Base-by-base conservation (phyloP, 2,113 vertebrate species). In the Pithys albifrons region DNA sequence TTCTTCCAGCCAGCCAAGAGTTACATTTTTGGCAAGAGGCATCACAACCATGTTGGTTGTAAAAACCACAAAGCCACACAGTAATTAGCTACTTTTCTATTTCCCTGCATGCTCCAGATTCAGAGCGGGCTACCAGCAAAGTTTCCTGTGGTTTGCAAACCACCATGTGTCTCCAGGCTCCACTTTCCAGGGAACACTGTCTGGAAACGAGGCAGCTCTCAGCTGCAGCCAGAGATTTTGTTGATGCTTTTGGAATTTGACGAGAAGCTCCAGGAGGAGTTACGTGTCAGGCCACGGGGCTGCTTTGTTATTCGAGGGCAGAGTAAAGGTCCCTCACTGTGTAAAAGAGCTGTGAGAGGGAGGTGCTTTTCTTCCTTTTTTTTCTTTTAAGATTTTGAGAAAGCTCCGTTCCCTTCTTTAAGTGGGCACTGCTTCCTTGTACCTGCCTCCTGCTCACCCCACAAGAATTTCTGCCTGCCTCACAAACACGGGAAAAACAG, bases 21-120 rank as follows among this genome's bases (percentile, higher is more conserved):
- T 84, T 91, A 77, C 4, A 2, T 45, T 78, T 91, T 65, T 70
- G 52, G 45, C 2, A 9, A 70, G 19, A 81, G 52, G 61, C 65
- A 76, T 49, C 67, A 29, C 16, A 62, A 24, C 17, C 0, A 0
- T 3, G 22, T n/a, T 81, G 74, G 49, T 49, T 75, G 33, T 27
- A 25, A 89, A 92, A 85, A 37, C 55, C 88, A 66, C 81, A 95
- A 95, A 85, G 58, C 59, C 83, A 15, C 72, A 27, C 0, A 0
- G 16, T 67, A 83, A 90, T 90, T 57, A 66, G 72, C 55, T 48
- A 24, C 37, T 91, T 74, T 94, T 52, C 75, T 85, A 19, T 82
- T 76, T 62, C 41, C 9, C 57, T 35, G 46, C 28, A 22, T 0
- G 14, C 49, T 80, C 59, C 9, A 3, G 37, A 55, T 22, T 33